A percentile compares a stretch with the other conserved stretches of the same genome.
phyloP scores from a whole-genome alignment of 2,888 invertebrate species.

The Drosophila pegasa region DNA sequence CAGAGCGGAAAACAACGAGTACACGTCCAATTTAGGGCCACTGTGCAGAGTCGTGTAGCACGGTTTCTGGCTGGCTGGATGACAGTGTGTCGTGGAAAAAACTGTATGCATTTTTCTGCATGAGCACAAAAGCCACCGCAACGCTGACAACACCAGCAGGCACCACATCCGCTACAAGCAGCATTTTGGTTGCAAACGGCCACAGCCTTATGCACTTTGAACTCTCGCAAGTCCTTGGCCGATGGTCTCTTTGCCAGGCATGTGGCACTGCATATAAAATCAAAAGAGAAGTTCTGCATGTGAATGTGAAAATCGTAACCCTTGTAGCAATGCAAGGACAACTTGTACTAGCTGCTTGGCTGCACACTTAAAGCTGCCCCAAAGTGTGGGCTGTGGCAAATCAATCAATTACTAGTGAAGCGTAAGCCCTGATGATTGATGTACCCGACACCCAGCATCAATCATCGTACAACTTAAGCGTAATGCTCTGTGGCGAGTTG shows the following conservation, averaged over 20 bases:
- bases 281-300: constrained; percentile 24
- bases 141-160: constrained; percentile 3
- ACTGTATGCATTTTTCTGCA: constrained; percentile 46
- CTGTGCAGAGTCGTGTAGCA: constrained; percentile 17
- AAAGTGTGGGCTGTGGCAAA: constrained; percentile 22
- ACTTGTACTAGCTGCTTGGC: background rate
- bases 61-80: constrained; percentile 5
- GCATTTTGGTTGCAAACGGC: constrained; percentile 32
- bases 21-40: constrained; percentile 44
- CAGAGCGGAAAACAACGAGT: constrained; percentile 14
- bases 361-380: background rate
- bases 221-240: constrained; percentile 9
- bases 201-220: constrained; percentile 60
- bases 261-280: constrained; percentile 53
- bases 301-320: constrained; percentile 2
- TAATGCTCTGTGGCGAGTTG: constrained; percentile 33
- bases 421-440: constrained; percentile 51
- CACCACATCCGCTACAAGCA: constrained; percentile 10
- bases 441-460: constrained; percentile 45
- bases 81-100: constrained; percentile 24
- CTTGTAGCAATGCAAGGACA: constrained; percentile 7
- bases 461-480: constrained; percentile 46
- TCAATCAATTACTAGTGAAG: constrained; percentile 56
- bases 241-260: constrained; percentile 10
- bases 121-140: constrained; percentile 38